Percentiles rank a stretch among this genome's conserved stretches.
Evolutionary conservation across 2,888 invertebrate genomes (phyloP).

Genomic region (Physocephala rufipes): DNA sequence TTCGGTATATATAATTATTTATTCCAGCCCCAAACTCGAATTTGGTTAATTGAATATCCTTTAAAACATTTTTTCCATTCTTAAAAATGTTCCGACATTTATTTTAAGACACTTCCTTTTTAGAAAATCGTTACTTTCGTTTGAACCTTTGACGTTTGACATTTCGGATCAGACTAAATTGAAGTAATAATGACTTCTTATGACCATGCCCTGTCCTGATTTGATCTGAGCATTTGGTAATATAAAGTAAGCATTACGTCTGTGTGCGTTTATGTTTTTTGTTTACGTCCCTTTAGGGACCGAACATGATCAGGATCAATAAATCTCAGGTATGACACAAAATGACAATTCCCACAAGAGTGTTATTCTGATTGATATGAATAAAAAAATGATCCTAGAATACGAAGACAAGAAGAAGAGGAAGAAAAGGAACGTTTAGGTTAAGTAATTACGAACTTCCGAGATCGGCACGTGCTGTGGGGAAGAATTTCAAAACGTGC

Average conservation of each 20-base stretch:
- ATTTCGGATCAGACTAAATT: constrained; percentile 1
- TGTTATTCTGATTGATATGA: background rate
- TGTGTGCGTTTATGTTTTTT: no score
- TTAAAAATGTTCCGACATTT: background rate
- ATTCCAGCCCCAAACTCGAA: background rate
- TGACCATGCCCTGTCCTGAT: background rate
- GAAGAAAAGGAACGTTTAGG: constrained; percentile 1
- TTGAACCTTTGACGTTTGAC: background rate
- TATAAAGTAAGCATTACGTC: no score
- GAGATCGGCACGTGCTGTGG: constrained; percentile 27
- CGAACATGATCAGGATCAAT: background rate
- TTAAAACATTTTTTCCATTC: background rate
- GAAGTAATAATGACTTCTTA: background rate
- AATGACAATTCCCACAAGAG: no score
- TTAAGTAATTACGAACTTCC: constrained; percentile 18
- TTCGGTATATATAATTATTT: constrained; percentile 1
- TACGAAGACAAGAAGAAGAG: background rate
- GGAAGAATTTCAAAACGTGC: background rate
- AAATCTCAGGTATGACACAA: background rate
- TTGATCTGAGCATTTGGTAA: background rate
- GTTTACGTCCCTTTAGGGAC: background rate
- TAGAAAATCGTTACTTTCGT: background rate
- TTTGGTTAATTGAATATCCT: background rate
- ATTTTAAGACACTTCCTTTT: background rate
- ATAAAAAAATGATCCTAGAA: background rate